Conservation (phyloP, 2,888 invertebrate species). For the Drosophila meridionalis region DNA sequence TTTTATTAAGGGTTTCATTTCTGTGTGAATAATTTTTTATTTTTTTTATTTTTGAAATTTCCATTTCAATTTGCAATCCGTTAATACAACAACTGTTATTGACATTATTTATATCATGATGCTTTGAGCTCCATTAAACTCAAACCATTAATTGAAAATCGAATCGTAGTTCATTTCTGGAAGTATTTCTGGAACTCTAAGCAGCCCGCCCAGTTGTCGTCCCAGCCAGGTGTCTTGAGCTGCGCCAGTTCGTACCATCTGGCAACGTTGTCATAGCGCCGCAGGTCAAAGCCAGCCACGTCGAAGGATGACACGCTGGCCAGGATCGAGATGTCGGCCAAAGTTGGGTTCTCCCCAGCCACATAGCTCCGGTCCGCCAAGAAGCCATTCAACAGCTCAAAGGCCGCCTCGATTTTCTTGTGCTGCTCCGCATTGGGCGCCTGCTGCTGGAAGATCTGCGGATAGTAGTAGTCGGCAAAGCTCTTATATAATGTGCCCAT, state of each 20-base stretch:
- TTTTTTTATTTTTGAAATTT: too few species aligned
- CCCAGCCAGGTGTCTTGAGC: constrained; percentile 87
- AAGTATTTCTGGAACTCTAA: constrained; percentile 86
- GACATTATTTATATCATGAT: too few species aligned
- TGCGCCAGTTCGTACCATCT: constrained; percentile 88
- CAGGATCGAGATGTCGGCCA: constrained; percentile 91
- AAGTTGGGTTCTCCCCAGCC: constrained; percentile 90
- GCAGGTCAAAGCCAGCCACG: constrained; percentile 88
- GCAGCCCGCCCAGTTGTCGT: constrained; percentile 86
- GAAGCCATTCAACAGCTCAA: constrained; percentile 89
- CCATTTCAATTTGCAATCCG: too few species aligned
- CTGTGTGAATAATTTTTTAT: too few species aligned
- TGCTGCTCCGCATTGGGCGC: constrained; percentile 88
- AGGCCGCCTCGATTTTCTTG: constrained; percentile 88
- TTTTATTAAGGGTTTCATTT: too few species aligned
- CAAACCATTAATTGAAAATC: too few species aligned
- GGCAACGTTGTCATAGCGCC: constrained; percentile 88
- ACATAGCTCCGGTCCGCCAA: constrained; percentile 89
- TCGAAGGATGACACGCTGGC: constrained; percentile 90
- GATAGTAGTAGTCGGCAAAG: constrained; percentile 89
- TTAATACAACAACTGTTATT: too few species aligned
- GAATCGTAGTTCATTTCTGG: constrained; percentile 26
- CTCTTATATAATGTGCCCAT: constrained; percentile 90
- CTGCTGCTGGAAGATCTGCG: constrained; percentile 87
- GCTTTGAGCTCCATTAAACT: too few species aligned